A percentile compares a stretch with the other conserved stretches of the same genome.
These are phyloP conservation scores for Anticlea derivata DNA, from an alignment of 2,888 invertebrate species.

Conservation along the genomic window DNA sequence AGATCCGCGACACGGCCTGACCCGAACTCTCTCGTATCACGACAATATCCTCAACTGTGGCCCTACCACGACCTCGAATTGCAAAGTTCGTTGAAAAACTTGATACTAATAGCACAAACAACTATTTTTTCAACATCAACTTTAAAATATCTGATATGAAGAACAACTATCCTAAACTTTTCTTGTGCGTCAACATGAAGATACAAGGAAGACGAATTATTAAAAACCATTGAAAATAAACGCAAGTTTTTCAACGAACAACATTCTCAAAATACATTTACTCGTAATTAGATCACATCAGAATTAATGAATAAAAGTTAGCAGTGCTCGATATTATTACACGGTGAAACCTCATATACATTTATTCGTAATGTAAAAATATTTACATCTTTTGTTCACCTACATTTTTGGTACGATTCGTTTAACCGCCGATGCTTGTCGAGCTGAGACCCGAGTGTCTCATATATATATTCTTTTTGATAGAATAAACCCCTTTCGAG, in stretches of 20 bases:
- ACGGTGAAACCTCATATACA: constrained; percentile 72
- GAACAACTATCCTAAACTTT: constrained; percentile 65
- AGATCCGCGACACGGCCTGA: constrained; percentile 32
- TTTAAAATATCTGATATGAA: constrained; percentile 75
- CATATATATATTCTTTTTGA: too few species aligned
- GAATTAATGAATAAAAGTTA: constrained; percentile 63
- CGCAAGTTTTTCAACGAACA: constrained; percentile 72
- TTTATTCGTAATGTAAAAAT: constrained; percentile 74
- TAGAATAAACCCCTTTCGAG: too few species aligned
- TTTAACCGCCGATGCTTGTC: constrained; percentile 8
- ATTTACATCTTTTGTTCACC: constrained; percentile 59
- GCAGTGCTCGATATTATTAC: constrained; percentile 67
- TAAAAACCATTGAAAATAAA: constrained; percentile 47
- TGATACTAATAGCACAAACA: constrained; percentile 51
- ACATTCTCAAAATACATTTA: constrained; percentile 54
- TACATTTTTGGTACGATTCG: constrained; percentile 8
- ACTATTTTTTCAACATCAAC: constrained; percentile 52
- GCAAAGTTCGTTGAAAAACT: constrained; percentile 74
- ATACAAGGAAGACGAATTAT: constrained; percentile 75
- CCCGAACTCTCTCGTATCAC: constrained; percentile 15
- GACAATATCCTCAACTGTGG: constrained; percentile 28
- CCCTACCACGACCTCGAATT: too few species aligned
- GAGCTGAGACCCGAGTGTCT: too few species aligned
- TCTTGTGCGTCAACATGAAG: constrained; percentile 76
- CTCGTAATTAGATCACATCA: constrained; percentile 64